Evolutionary conservation across 2,888 invertebrate genomes (phyloP).

Genomic region (Hypsopygia costalis): DNA sequence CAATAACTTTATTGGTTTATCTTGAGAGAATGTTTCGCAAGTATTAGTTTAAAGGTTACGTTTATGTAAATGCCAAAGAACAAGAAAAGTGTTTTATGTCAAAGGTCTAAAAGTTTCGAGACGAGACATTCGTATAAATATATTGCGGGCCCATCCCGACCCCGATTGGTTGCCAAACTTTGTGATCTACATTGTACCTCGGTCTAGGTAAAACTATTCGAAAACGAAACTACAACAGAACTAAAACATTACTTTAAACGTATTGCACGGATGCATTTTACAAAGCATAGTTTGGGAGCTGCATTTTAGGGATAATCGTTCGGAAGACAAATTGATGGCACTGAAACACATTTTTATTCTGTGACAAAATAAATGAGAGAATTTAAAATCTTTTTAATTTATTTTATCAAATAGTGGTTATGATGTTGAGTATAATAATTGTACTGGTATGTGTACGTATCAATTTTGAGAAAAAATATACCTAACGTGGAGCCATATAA

Average conservation of each 20-base stretch:
- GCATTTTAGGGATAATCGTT: slow-evolving; percentile 7
- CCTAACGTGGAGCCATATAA: too few relatives aligned
- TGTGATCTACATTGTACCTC: slow-evolving; percentile 3
- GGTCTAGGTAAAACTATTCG: slow-evolving; percentile 1
- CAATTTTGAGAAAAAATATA: too few relatives aligned
- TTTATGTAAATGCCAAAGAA: slow-evolving; percentile 7
- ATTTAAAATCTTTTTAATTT: too few relatives aligned
- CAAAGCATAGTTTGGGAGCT: slow-evolving; percentile 8
- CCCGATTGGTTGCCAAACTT: slow-evolving; percentile 4
- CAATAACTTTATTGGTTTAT: background rate
- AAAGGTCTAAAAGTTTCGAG: slow-evolving; percentile 8
- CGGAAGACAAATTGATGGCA: slow-evolving; percentile 1
- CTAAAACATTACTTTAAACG: slow-evolving; percentile 1
- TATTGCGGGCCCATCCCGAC: slow-evolving; percentile 6
- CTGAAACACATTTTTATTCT: too few relatives aligned
- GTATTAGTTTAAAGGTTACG: slow-evolving; percentile 1
- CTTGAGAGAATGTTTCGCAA: background rate
- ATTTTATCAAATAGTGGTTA: too few relatives aligned
- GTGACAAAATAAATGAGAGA: too few relatives aligned
- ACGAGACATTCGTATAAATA: slow-evolving; percentile 6
- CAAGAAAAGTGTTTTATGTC: slow-evolving; percentile 11
- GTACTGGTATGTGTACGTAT: too few relatives aligned
- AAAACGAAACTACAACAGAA: background rate
- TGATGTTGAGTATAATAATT: too few relatives aligned
- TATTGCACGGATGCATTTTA: slow-evolving; percentile 2